These are phyloP conservation scores for Lycopodina hypogea DNA, from an alignment of 37 sponge, comb jelly and placozoan genomes.

Conservation along the genomic window DNA sequence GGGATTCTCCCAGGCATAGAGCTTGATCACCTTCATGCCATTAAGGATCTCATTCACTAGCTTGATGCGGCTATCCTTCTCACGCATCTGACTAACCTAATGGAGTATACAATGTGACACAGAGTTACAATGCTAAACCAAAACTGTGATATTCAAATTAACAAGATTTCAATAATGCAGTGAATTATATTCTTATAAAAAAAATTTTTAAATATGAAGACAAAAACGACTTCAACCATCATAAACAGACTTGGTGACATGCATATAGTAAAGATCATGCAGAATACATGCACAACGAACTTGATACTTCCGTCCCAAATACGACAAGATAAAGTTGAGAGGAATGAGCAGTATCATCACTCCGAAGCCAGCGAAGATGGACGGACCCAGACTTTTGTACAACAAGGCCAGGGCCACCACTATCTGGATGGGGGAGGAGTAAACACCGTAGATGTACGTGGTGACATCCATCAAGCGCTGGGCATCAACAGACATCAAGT, in stretches of 20 bases:
- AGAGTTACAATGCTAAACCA: not conserved
- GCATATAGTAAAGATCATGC: too few relatives aligned
- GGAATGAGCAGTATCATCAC: conserved; percentile 91
- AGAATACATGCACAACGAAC: too few relatives aligned
- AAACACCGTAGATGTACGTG: conserved; percentile 83
- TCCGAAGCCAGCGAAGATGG: conserved; percentile 87
- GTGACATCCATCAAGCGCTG: conserved; percentile 89
- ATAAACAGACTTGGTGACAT: too few relatives aligned
- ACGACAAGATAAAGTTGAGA: conserved; percentile 60
- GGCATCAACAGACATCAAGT: conserved; percentile 98
- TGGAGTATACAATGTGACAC: not conserved
- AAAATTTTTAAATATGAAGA: not conserved
- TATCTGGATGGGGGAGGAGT: conserved; percentile 94
- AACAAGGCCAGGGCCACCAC: conserved; percentile 78
- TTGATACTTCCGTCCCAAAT: conserved; percentile 40
- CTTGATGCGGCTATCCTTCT: conserved; percentile 81
- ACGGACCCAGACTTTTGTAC: conserved; percentile 79
- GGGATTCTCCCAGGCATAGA: conserved; percentile 96
- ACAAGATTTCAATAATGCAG: too few relatives aligned
- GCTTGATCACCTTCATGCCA: conserved; percentile 95
- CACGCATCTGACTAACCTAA: conserved; percentile 69
- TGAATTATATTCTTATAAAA: not conserved
- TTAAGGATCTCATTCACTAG: conserved; percentile 81
- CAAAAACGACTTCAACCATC: not conserved
- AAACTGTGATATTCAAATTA: too few relatives aligned